These are phyloP conservation scores for Branchipolynoe longqiensis DNA, from an alignment of 2,888 invertebrate genomes.

Conservation along the genomic window DNA sequence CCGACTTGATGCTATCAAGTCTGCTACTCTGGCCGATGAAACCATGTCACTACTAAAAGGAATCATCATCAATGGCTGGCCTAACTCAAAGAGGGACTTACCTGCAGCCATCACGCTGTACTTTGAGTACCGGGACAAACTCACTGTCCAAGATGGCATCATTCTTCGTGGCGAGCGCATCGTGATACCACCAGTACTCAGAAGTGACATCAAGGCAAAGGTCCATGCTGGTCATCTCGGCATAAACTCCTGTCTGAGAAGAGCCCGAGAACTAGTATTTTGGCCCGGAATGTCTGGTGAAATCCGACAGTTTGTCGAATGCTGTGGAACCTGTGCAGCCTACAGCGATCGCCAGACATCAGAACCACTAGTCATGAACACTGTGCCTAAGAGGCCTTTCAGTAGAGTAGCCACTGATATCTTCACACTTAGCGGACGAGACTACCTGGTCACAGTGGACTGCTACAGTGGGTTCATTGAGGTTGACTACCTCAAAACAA, in stretches of 20 bases:
- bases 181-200: conserved; percentile 18
- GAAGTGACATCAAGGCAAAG: conserved; percentile 1
- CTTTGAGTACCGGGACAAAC: too few species aligned
- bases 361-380: conserved; percentile 63
- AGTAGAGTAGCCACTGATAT: conserved; percentile 68
- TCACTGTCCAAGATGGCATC: conserved; percentile 64
- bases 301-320: not conserved
- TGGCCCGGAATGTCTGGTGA: conserved; percentile 33
- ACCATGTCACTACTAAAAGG: conserved; percentile 41
- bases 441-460: conserved; percentile 68
- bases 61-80: conserved; percentile 62
- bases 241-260: conserved; percentile 22
- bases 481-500: conserved; percentile 64
- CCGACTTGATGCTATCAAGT: too few species aligned
- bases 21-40: conserved; percentile 54
- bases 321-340: not conserved
- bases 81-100: conserved; percentile 47
- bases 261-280: conserved; percentile 31
- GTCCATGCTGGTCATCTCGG: conserved; percentile 35
- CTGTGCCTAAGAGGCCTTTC: conserved; percentile 67
- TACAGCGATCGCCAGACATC: not conserved
- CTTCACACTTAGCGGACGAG: conserved; percentile 62
- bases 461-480: conserved; percentile 67
- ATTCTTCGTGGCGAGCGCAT: conserved; percentile 61
- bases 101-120: too few species aligned